These are phyloP conservation scores for Bathynomus jamesi DNA, from an alignment of 1,140 invertebrate species.

Conservation along the genomic window DNA sequence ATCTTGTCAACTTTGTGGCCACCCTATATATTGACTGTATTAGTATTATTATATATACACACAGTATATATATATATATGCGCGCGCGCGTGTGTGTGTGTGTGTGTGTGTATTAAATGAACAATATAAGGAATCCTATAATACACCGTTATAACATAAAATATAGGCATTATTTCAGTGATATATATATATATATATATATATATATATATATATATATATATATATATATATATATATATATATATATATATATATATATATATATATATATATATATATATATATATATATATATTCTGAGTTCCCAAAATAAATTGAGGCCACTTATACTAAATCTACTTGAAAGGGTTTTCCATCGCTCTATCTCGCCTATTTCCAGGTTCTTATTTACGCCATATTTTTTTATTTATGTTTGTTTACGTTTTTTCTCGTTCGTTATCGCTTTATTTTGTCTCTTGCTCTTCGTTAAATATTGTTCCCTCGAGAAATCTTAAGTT, in stretches of 20 bases:
- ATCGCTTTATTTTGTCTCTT: neutral
- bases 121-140: too few species aligned
- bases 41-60: neutral
- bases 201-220: slow-evolving; percentile 16
- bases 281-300: slow-evolving; percentile 19
- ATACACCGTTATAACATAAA: too few species aligned
- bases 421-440: neutral
- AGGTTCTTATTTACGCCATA: neutral
- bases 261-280: slow-evolving; percentile 22
- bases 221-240: slow-evolving; percentile 23
- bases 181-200: slow-evolving; percentile 13
- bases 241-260: slow-evolving; percentile 27
- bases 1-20: too few species aligned
- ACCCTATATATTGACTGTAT: neutral
- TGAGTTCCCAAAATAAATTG: neutral
- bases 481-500: too few species aligned
- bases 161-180: neutral
- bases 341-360: neutral
- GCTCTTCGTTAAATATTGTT: too few species aligned
- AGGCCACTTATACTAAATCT: neutral
- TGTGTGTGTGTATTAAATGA: too few species aligned
- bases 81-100: too few species aligned
- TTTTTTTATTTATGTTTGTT: neutral
- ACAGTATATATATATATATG: neutral
- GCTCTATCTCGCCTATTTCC: neutral